phyloP scores from a whole-genome alignment of 2,113 vertebrate genomes.

The Cynopterus brachyotis region DNA sequence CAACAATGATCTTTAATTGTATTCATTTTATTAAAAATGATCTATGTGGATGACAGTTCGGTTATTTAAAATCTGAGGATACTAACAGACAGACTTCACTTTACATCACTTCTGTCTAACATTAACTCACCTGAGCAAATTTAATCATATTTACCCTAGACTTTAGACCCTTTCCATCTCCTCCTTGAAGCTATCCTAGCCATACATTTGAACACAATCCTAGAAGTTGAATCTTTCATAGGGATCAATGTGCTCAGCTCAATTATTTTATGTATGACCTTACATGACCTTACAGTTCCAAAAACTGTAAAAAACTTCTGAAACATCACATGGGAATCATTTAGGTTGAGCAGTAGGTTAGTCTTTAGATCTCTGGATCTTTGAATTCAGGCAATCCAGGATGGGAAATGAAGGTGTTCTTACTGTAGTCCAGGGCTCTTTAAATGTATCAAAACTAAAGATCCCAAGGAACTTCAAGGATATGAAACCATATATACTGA shows the following conservation, averaged over 20 bases:
- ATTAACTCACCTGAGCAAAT: neutral
- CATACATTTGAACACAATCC: neutral
- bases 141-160: neutral
- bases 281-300: neutral
- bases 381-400: neutral
- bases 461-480: neutral
- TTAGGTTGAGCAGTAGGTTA: neutral
- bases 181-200: neutral
- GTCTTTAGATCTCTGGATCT: neutral
- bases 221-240: neutral
- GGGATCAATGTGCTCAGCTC: neutral
- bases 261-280: neutral
- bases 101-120: neutral
- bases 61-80: neutral
- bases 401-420: neutral
- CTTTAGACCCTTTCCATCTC: neutral
- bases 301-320: neutral
- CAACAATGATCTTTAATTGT: neutral
- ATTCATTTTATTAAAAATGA: constrained; percentile 29
- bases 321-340: neutral
- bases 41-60: neutral
- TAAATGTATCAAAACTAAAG: neutral
- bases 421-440: neutral
- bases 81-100: neutral
- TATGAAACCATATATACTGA: neutral